Evolutionary conservation across 1,140 invertebrate species (phyloP).

Genomic region (Leptinotarsa texana): DNA sequence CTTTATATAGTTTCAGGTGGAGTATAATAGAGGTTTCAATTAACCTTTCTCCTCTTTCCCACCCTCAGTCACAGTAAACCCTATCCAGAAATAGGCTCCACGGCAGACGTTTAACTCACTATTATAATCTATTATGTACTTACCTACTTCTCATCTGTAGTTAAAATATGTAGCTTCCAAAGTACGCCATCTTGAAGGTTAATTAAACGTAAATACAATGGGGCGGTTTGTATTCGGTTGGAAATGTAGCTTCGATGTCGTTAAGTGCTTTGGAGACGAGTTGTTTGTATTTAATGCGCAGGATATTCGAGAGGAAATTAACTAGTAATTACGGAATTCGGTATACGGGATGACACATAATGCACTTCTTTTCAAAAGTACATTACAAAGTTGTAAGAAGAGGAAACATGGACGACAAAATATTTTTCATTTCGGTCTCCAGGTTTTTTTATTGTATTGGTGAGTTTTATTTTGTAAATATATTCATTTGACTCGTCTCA

Average conservation of each 20-base stretch:
- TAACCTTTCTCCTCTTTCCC: constrained; percentile 21
- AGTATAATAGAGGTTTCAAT: constrained; percentile 30
- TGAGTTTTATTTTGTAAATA: too few relatives aligned
- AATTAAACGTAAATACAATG: constrained; percentile 27
- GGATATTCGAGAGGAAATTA: not conserved
- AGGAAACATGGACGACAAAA: too few relatives aligned
- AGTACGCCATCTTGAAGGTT: constrained; percentile 24
- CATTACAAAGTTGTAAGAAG: too few relatives aligned
- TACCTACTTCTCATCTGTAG: constrained; percentile 24
- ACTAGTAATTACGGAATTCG: not conserved
- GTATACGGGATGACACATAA: not conserved
- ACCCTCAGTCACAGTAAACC: not conserved
- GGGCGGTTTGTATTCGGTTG: constrained; percentile 18
- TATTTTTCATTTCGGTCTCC: too few relatives aligned
- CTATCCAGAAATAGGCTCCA: constrained; percentile 12
- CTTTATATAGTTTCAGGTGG: constrained; percentile 29
- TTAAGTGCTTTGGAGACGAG: constrained; percentile 2
- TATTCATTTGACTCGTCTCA: too few relatives aligned
- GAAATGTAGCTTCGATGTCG: constrained; percentile 12
- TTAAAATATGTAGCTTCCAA: constrained; percentile 24
- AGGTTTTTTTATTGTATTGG: too few relatives aligned
- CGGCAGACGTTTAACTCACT: constrained; percentile 23
- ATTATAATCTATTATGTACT: constrained; percentile 29
- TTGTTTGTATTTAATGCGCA: constrained; percentile 2
- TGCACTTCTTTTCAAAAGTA: too few relatives aligned